A percentile compares a stretch with the other conserved stretches of the same genome.
Conservation (phyloP, 2,888 invertebrate species). For the Furcula furcula region DNA sequence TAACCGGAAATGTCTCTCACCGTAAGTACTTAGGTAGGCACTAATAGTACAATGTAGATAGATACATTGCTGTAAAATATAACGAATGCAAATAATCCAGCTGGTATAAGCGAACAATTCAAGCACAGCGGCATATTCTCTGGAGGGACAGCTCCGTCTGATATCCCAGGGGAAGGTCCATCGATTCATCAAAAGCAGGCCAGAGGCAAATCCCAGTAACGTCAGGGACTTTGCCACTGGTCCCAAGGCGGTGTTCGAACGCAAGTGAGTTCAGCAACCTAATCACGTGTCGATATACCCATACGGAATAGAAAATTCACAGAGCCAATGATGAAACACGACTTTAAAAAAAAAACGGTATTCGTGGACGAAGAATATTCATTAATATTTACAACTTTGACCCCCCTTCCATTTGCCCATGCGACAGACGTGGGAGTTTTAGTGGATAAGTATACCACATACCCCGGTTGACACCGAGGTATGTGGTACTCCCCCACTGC, state of each 20-base stretch:
- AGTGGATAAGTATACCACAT: too few species aligned
- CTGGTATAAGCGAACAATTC: constrained; percentile 19
- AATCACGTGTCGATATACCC: constrained; percentile 5
- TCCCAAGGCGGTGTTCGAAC: constrained; percentile 24
- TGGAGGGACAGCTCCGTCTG: constrained; percentile 34
- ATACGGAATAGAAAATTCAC: background rate
- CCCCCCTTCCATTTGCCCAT: too few species aligned
- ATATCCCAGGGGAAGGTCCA: constrained; percentile 42
- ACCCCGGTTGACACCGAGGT: too few species aligned
- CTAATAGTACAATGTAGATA: too few species aligned
- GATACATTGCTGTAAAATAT: background rate
- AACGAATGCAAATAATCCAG: background rate
- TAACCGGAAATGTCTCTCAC: too few species aligned
- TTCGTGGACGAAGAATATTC: too few species aligned
- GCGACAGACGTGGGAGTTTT: too few species aligned
- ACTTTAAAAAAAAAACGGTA: too few species aligned
- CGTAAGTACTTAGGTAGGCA: too few species aligned
- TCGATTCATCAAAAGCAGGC: constrained; percentile 56
- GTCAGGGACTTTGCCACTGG: constrained; percentile 18
- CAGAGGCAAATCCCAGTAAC: constrained; percentile 37
- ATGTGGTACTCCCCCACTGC: too few species aligned
- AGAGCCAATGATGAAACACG: too few species aligned
- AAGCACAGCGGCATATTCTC: constrained; percentile 12
- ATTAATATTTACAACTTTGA: too few species aligned
- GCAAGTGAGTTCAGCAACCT: constrained; percentile 17